Evolutionary conservation across 2,797 vertebrate species (phyloP).

Genomic region (Aphelocoma californica): DNA sequence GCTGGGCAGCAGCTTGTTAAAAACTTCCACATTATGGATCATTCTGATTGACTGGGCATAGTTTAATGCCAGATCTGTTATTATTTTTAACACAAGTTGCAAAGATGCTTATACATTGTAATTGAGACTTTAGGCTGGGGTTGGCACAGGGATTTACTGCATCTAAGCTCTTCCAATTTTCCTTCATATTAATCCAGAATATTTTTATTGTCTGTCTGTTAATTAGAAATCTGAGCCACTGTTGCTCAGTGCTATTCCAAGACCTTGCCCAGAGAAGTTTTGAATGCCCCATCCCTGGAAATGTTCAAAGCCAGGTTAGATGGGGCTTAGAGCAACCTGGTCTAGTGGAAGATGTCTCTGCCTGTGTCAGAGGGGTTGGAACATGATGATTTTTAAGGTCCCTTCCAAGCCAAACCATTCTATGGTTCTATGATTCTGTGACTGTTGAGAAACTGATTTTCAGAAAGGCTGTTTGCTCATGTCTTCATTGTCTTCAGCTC

Average conservation of each 20-base stretch:
- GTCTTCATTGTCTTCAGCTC: background rate
- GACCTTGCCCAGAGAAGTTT: background rate
- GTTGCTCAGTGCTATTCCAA: background rate
- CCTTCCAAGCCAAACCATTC: background rate
- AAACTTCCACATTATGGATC: background rate
- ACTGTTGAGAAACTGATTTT: background rate
- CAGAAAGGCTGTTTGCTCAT: background rate
- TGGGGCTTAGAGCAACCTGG: background rate
- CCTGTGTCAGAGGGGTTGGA: background rate
- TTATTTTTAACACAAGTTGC: conserved; percentile 2
- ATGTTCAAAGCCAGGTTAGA: background rate
- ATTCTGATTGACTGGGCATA: background rate
- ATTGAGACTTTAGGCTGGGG: background rate
- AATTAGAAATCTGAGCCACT: background rate
- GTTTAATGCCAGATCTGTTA: background rate
- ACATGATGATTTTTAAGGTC: background rate
- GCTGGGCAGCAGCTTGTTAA: conserved; percentile 1
- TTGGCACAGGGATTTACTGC: background rate
- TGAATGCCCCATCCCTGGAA: background rate
- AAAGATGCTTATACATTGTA: background rate
- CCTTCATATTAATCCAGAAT: background rate
- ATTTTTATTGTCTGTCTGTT: background rate
- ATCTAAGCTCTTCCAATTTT: background rate
- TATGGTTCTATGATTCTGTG: background rate
- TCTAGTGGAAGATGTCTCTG: background rate